phyloP scores from a whole-genome alignment of 2,113 vertebrate species.

The chimpanzee (Pan troglodytes) region NHGRI_mPanTro3-v2.1_pri NC_072402.2:44926501-44927000 shows the following conservation, averaged over 20 bases:
- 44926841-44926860: background rate
- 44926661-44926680: background rate
- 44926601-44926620: background rate
- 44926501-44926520: background rate
- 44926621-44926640: background rate
- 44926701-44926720: background rate
- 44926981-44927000: background rate
- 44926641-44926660: background rate
- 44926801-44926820: background rate
- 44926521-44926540: background rate
- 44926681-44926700: background rate
- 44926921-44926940: background rate
- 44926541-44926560: background rate
- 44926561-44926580: background rate
- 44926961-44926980: background rate
- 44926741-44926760: background rate
- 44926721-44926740: background rate
- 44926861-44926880: background rate
- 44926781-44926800: background rate
- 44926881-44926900: background rate
- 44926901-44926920: background rate
- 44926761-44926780: background rate
- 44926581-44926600: background rate
- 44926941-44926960: constrained; percentile 4
- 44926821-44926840: background rate